Evolutionary conservation across 1,140 invertebrate species (phyloP).

Genomic region (Paramacrobiotus metropolitanus): DNA sequence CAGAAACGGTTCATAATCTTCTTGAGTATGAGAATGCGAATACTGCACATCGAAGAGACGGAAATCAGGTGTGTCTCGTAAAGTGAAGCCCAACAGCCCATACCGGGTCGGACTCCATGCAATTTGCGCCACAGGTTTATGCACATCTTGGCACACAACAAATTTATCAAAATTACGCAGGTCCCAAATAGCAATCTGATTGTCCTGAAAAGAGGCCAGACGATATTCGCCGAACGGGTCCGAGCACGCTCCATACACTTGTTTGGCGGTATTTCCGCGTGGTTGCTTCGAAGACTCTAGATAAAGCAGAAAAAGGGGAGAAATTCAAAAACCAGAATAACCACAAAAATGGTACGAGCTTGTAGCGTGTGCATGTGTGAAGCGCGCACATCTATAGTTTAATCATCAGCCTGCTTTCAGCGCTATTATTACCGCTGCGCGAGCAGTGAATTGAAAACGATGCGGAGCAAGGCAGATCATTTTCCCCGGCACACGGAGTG

Average conservation of each 20-base stretch:
- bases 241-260: slow-evolving; percentile 50
- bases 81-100: slow-evolving; percentile 45
- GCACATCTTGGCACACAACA: slow-evolving; percentile 34
- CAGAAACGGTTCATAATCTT: slow-evolving; percentile 46
- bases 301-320: slow-evolving; percentile 11
- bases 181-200: slow-evolving; percentile 57
- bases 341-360: not conserved
- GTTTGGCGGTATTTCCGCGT: slow-evolving; percentile 47
- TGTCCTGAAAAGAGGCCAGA: slow-evolving; percentile 56
- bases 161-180: slow-evolving; percentile 60
- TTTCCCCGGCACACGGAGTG: slow-evolving; percentile 4
- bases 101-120: slow-evolving; percentile 72
- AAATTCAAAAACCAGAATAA: not conserved
- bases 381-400: too few relatives aligned
- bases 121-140: slow-evolving; percentile 43
- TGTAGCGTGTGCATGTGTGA: too few relatives aligned
- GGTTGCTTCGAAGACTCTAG: slow-evolving; percentile 43
- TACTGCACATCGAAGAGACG: slow-evolving; percentile 58
- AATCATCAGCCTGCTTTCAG: not conserved
- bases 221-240: slow-evolving; percentile 49
- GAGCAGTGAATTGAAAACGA: too few relatives aligned
- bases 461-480: too few relatives aligned
- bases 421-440: not conserved
- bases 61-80: slow-evolving; percentile 39
- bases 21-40: slow-evolving; percentile 33